Evolutionary conservation across 2,888 invertebrate genomes (phyloP).

Genomic region (Macaria liturata): DNA sequence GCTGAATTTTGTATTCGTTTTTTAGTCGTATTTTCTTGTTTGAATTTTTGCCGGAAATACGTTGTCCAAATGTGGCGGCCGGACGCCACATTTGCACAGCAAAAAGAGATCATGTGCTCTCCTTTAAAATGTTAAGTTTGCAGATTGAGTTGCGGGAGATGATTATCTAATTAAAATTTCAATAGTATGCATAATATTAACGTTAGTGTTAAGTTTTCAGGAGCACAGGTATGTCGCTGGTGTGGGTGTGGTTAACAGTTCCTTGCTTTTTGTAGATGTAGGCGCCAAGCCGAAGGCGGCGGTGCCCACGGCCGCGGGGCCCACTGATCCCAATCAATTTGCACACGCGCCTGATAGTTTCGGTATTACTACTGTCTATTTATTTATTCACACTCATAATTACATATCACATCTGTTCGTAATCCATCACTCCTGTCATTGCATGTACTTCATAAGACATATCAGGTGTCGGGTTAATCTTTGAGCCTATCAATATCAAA

Average conservation of each 20-base stretch:
- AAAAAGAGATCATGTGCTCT: conserved; percentile 8
- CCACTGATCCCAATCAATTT: conserved; percentile 85
- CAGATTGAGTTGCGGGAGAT: not conserved
- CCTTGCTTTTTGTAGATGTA: conserved; percentile 83
- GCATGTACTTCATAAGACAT: conserved; percentile 9
- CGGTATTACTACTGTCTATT: conserved; percentile 71
- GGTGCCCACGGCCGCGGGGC: conserved; percentile 84
- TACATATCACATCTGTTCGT: conserved; percentile 2
- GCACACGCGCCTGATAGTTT: conserved; percentile 87
- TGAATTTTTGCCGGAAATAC: not conserved
- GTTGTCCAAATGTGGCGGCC: no score
- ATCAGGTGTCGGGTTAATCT: conserved; percentile 31
- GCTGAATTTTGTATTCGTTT: conserved; percentile 16
- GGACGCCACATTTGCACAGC: no score
- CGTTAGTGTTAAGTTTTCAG: conserved; percentile 32
- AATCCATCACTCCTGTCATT: conserved; percentile 28
- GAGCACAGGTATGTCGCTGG: conserved; percentile 34
- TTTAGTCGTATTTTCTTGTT: conserved; percentile 1
- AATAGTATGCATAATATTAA: conserved; percentile 5
- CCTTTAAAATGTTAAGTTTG: not conserved
- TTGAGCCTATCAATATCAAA: conserved; percentile 32
- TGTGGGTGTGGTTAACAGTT: conserved; percentile 56
- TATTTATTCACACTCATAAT: conserved; percentile 35
- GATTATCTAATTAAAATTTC: not conserved
- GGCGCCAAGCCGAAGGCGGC: conserved; percentile 80